Evolutionary conservation across 2,888 invertebrate genomes (phyloP), one percentile per base, ranked within the genome.

Genomic region (Crocallis elinguaria): DNA sequence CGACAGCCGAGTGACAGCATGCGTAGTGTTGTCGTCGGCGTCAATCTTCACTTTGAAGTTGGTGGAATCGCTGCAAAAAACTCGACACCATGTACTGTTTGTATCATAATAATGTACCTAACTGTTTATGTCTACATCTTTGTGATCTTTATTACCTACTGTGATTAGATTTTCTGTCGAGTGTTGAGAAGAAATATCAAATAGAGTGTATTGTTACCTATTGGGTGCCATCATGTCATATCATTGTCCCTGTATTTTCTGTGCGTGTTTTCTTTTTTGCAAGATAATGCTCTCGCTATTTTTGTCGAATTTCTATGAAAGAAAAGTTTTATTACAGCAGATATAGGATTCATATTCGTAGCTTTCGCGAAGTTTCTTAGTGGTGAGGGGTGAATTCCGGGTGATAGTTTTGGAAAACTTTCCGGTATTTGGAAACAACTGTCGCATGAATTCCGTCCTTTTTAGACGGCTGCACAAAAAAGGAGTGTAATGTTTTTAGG

Each of bases 281-380:
- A n/a, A n/a, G n/a, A n/a, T n/a, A n/a, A n/a, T n/a, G n/a, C 17
- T 38, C 11, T n/a, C 23, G 16, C 16, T 9, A 1, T 50, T 35
- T 37, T 12, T 35, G 29, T 38, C 16, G 27, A 30, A 25, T 62
- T 66, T 62, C 66, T 57, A 69, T 64, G 71, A 52, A 66, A 68
- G 67, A 67, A 77, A 81, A 65, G 79, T 84, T 85, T 83, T 83
- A 85, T 82, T 83, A 73, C 66, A 73, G 74, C 79, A 80, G 84
- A 82, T 82, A 82, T 84, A 77, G 78, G 74, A 82, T 82, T 84
- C 81, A 82, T 83, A 80, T 78, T 75, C 73, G 69, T 75, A 75
- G 75, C 77, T 73, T 71, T 67, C 65, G 53, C 54, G 57, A 73
- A 78, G 70, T 77, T 79, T 62, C 54, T 45, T 19, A n/a, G 56